Evolutionary conservation across 2,113 vertebrate species (phyloP).

Genomic region (Microcebus murinus): DNA sequence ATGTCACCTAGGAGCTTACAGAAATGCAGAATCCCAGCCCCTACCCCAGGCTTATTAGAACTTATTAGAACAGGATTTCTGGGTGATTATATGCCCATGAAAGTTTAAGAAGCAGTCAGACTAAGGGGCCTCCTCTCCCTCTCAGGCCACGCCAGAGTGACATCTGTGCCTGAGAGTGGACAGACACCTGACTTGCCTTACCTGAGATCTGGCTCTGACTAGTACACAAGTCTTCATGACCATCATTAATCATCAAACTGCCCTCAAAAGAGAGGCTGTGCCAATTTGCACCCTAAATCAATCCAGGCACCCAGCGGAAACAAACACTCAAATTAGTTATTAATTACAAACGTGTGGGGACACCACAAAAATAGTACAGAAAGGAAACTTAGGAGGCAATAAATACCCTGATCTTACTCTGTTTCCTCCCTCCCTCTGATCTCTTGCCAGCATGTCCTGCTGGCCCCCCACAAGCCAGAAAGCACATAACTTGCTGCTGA

Average conservation of each 20-base stretch:
- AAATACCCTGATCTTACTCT: background rate
- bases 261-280: background rate
- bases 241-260: background rate
- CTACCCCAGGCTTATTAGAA: too few species aligned
- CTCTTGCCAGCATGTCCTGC: background rate
- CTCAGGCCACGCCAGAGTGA: background rate
- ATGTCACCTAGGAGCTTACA: background rate
- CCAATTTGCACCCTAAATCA: background rate
- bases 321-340: background rate
- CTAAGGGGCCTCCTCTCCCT: background rate
- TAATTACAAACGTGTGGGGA: background rate
- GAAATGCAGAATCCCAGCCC: background rate
- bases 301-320: background rate
- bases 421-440: background rate
- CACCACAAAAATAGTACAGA: background rate
- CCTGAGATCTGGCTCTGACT: background rate
- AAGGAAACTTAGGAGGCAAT: background rate
- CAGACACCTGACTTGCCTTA: background rate
- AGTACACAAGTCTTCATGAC: background rate
- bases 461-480: background rate
- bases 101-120: background rate
- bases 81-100: too few species aligned
- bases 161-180: too few species aligned
- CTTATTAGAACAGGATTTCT: background rate
- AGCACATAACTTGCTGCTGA: background rate